Conservation (phyloP, 23 tunicate genomes). For the Halocynthia aurantium region DNA sequence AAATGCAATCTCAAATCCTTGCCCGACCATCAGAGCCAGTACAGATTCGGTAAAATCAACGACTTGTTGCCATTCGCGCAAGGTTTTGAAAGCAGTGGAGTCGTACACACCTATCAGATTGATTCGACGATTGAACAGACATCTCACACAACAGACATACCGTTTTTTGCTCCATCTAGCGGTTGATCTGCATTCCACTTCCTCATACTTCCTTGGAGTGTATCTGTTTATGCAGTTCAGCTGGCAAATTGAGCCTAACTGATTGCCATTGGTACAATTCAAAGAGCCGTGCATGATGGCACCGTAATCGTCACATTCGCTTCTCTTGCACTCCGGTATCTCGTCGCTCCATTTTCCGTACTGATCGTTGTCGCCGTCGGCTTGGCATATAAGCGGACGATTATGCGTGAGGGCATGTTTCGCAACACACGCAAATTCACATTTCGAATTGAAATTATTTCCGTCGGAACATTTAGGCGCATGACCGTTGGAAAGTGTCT, state of each 20-base stretch:
- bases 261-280: not conserved
- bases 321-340: not conserved
- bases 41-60: conserved; percentile 5
- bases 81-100: not conserved
- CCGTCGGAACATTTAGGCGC: not conserved
- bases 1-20: not conserved
- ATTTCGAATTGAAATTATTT: not conserved
- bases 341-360: not conserved
- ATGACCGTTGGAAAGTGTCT: not conserved
- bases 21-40: not conserved
- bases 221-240: not conserved
- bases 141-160: conserved; percentile 1
- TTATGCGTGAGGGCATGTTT: not conserved
- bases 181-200: not conserved
- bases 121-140: conserved; percentile 1
- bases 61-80: not conserved
- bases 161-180: not conserved
- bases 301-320: not conserved
- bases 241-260: conserved; percentile 4
- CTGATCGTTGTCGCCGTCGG: not conserved
- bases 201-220: not conserved
- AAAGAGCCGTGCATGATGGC: not conserved
- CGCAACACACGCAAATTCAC: not conserved
- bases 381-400: not conserved
- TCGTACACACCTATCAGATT: not conserved